These are phyloP conservation scores for Megalurothrips usitatus DNA, from an alignment of 2,888 invertebrate species.

Conservation along the genomic window DNA sequence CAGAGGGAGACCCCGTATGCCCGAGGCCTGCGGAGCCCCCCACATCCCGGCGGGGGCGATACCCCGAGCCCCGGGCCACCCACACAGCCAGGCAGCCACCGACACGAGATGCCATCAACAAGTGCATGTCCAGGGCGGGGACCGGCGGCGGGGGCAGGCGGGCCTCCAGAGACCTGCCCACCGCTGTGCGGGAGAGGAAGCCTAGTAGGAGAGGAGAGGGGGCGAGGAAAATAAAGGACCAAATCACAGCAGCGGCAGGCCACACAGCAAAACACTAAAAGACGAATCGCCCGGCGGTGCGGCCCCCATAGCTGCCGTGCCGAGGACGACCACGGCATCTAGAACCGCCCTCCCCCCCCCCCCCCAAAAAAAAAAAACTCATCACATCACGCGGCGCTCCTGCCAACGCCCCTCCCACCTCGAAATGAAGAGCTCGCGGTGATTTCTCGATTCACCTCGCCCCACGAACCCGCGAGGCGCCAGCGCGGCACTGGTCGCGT, in stretches of 20 bases:
- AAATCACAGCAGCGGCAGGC: background rate
- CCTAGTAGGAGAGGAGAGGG: background rate
- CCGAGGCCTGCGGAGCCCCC: background rate
- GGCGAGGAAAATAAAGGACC: background rate
- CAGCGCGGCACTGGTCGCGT: too few relatives aligned
- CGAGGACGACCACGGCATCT: too few relatives aligned
- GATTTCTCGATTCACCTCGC: too few relatives aligned
- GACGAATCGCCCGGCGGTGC: background rate
- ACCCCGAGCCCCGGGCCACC: background rate
- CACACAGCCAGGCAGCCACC: background rate
- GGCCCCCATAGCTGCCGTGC: too few relatives aligned
- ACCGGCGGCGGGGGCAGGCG: background rate
- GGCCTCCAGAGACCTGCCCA: background rate
- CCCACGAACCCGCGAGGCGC: too few relatives aligned
- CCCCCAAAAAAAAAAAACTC: too few relatives aligned
- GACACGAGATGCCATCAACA: slow-evolving; percentile 17
- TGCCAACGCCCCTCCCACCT: too few relatives aligned
- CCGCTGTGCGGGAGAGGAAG: background rate
- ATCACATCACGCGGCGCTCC: too few relatives aligned
- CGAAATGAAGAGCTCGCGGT: too few relatives aligned
- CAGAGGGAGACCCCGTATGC: background rate
- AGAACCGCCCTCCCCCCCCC: too few relatives aligned
- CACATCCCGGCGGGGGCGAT: background rate
- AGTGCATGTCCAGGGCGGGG: slow-evolving; percentile 17
- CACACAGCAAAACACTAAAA: background rate